These are phyloP conservation scores for Asobara japonica DNA, from an alignment of 1,140 invertebrate species.

Conservation along the genomic window DNA sequence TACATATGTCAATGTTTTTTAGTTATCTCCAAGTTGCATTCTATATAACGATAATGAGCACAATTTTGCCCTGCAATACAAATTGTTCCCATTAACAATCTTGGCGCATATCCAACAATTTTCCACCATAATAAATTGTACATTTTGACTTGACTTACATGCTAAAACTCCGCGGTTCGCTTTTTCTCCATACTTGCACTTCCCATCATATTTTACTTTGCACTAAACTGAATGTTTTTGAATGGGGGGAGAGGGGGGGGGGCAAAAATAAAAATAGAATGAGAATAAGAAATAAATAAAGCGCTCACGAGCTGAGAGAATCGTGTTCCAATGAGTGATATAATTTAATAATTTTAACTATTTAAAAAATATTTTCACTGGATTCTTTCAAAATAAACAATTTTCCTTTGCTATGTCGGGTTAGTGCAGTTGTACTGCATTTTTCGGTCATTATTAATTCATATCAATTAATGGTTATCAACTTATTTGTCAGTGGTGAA, in stretches of 20 bases:
- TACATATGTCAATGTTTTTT: slow-evolving; percentile 2
- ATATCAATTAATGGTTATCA: background rate
- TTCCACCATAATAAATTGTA: slow-evolving; percentile 5
- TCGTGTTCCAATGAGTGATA: background rate
- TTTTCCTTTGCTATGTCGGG: background rate
- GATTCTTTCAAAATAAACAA: too few species aligned
- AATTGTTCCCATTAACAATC: background rate
- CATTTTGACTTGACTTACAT: slow-evolving; percentile 11
- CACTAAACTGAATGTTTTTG: too few species aligned
- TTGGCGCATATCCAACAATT: background rate
- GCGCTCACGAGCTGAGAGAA: background rate
- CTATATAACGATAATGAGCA: background rate
- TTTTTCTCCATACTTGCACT: background rate
- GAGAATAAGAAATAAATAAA: background rate
- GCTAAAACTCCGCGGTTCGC: background rate
- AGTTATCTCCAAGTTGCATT: background rate
- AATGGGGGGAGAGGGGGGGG: too few species aligned
- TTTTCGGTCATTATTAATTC: background rate
- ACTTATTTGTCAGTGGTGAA: background rate
- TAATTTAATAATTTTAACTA: background rate
- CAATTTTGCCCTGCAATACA: background rate
- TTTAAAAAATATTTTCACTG: background rate
- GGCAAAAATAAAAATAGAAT: background rate
- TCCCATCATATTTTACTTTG: background rate
- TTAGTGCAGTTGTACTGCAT: background rate